These are phyloP conservation scores for Ecdyonurus torrentis DNA, from an alignment of 2,888 invertebrate species.

Conservation along the genomic window DNA sequence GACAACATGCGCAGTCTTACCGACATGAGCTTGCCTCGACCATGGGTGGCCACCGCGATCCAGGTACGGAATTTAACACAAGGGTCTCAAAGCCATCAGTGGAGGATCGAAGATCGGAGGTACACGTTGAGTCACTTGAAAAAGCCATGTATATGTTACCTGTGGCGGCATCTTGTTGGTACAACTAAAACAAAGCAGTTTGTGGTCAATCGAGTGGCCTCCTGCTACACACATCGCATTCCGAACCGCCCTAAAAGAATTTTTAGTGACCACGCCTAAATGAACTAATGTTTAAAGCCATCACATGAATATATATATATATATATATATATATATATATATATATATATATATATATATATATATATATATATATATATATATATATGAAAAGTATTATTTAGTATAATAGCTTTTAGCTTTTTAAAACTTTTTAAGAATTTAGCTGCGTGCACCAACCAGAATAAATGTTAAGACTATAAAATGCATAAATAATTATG, in stretches of 20 bases:
- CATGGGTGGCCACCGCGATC: conserved; percentile 25
- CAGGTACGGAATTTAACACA: conserved; percentile 24
- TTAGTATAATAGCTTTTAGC: no score
- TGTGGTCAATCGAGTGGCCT: neutral
- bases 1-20: no score
- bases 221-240: neutral
- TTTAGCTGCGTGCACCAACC: no score
- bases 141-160: conserved; percentile 39
- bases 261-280: neutral
- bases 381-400: no score
- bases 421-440: no score
- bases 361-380: no score
- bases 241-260: neutral
- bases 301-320: no score
- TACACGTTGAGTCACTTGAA: conserved; percentile 46
- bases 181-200: conserved; percentile 24
- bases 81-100: conserved; percentile 40
- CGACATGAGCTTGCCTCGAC: conserved; percentile 21
- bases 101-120: conserved; percentile 33
- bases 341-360: no score
- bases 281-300: neutral
- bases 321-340: no score
- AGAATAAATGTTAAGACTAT: no score
- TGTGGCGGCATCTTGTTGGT: conserved; percentile 29
- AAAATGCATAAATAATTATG: no score